Percentiles rank a stretch among this genome's conserved stretches.
Conservation (phyloP, 2,113 vertebrate species). For the Rhinichthys klamathensis region DNA sequence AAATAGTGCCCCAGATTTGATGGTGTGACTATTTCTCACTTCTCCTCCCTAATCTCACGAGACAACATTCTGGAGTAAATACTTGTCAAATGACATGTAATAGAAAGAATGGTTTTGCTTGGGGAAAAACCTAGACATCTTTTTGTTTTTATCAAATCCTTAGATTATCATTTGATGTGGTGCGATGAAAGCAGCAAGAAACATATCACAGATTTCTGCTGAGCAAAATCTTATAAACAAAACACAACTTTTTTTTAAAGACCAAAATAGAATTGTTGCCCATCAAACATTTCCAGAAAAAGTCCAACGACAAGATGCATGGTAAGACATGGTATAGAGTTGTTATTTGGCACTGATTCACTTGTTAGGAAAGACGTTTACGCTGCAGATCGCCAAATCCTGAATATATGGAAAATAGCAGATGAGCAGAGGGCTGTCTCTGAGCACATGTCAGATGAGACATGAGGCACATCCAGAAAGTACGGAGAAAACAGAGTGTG, state of each 20-base stretch:
- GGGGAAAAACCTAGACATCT: constrained; percentile 47
- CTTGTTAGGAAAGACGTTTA: constrained; percentile 64
- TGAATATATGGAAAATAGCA: constrained; percentile 70
- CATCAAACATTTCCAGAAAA: not conserved
- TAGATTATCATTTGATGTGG: constrained; percentile 48
- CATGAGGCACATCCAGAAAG: constrained; percentile 73
- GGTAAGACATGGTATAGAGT: not conserved
- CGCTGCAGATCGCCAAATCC: constrained; percentile 64
- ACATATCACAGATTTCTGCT: constrained; percentile 26
- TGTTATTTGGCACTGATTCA: constrained; percentile 44
- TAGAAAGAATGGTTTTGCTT: constrained; percentile 47
- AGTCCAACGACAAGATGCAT: not conserved
- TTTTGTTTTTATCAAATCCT: constrained; percentile 48
- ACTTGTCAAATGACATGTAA: constrained; percentile 49
- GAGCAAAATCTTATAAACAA: constrained; percentile 51
- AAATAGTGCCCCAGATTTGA: constrained; percentile 54
- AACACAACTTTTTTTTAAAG: not conserved
- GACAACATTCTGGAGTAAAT: constrained; percentile 37
- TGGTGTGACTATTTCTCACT: constrained; percentile 53
- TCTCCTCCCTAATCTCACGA: constrained; percentile 41
- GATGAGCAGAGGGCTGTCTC: constrained; percentile 67
- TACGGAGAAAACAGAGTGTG: constrained; percentile 72
- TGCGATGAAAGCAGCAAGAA: constrained; percentile 36
- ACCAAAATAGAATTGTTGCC: not conserved
- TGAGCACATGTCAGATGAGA: constrained; percentile 74